These are phyloP conservation scores for Lytechinus pictus DNA, from an alignment of 35 echinoderm and acorn worm species.

Conservation along the genomic window DNA sequence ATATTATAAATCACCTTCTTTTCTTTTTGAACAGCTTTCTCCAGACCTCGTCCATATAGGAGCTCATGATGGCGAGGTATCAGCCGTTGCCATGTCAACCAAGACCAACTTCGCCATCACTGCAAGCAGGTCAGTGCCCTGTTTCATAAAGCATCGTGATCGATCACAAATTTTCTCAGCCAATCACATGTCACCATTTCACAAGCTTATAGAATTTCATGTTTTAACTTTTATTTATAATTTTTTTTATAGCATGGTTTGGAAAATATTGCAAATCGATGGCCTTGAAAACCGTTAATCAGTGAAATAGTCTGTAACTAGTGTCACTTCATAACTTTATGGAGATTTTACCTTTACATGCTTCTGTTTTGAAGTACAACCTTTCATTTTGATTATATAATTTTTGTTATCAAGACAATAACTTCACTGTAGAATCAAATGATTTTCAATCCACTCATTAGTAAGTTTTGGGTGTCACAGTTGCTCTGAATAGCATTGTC, in stretches of 20 bases:
- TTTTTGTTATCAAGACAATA: neutral
- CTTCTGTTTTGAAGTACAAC: neutral
- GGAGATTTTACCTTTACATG: neutral
- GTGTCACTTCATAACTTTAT: neutral
- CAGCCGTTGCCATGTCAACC: slow-evolving; percentile 49
- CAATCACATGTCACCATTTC: no score
- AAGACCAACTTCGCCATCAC: slow-evolving; percentile 54
- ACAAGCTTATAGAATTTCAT: no score
- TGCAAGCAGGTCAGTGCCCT: slow-evolving; percentile 57
- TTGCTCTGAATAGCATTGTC: no score
- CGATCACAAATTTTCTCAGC: no score
- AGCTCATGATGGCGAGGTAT: slow-evolving; percentile 64
- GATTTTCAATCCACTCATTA: neutral
- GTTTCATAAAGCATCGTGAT: no score
- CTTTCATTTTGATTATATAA: neutral
- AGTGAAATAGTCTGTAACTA: neutral
- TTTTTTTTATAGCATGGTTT: no score
- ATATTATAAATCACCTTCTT: no score
- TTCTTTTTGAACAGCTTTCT: neutral
- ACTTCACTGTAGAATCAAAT: neutral
- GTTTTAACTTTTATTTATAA: no score
- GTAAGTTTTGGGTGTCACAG: no score
- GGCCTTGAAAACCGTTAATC: neutral
- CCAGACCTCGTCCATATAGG: neutral
- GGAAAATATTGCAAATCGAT: neutral